These are phyloP conservation scores for Megalurothrips usitatus DNA, from an alignment of 2,888 invertebrate genomes.

Conservation along the genomic window DNA sequence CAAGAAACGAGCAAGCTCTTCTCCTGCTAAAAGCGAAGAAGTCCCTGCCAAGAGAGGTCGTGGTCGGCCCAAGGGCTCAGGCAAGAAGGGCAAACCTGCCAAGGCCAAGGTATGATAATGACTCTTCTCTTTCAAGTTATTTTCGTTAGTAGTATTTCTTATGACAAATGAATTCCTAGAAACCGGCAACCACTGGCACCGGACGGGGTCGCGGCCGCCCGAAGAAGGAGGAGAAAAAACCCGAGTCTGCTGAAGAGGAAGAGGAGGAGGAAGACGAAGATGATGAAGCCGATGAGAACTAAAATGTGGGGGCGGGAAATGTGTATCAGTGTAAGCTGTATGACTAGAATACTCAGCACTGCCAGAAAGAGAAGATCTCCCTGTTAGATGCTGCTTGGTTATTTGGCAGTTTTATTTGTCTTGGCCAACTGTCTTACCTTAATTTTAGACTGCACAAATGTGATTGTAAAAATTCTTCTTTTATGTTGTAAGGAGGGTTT, in stretches of 20 bases:
- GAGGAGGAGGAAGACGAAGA: constrained; percentile 46
- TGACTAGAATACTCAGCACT: constrained; percentile 4
- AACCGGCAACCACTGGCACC: constrained; percentile 38
- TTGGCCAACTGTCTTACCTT: constrained; percentile 26
- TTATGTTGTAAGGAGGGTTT: too few relatives aligned
- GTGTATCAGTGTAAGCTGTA: neutral
- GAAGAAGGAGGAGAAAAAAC: constrained; percentile 46
- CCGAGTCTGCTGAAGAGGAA: constrained; percentile 47
- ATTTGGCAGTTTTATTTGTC: constrained; percentile 4
- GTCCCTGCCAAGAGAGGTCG: constrained; percentile 53
- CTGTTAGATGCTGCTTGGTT: neutral
- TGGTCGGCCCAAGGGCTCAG: constrained; percentile 54
- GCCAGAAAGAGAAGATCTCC: constrained; percentile 19
- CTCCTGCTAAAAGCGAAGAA: constrained; percentile 40
- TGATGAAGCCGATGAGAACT: constrained; percentile 40
- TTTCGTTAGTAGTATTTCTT: too few relatives aligned
- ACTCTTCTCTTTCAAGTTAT: too few relatives aligned
- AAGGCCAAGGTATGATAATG: constrained; percentile 45
- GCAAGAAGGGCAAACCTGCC: constrained; percentile 47
- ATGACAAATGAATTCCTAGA: constrained; percentile 29
- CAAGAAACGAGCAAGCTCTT: constrained; percentile 31
- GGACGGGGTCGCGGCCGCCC: constrained; percentile 49
- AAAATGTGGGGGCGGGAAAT: constrained; percentile 28
- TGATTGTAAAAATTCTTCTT: neutral
- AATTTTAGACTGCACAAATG: constrained; percentile 23